Evolutionary conservation across 2,888 invertebrate genomes (phyloP).

Genomic region (Diabrotica balteata): DNA sequence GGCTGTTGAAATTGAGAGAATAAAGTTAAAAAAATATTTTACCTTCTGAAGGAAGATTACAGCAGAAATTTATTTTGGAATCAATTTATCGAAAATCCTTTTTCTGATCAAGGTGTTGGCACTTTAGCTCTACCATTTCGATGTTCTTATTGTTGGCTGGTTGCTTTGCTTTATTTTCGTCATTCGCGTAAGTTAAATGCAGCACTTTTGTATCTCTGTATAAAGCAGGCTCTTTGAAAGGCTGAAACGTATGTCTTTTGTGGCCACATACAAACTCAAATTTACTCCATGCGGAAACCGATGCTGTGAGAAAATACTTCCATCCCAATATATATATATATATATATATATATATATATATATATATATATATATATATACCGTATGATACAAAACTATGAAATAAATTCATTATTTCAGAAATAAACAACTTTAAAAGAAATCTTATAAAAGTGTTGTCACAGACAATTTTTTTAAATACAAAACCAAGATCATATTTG

Average conservation of each 20-base stretch:
- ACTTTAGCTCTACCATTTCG: constrained; percentile 1
- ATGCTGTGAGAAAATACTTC: background rate
- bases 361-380: too few species aligned
- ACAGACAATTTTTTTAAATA: too few species aligned
- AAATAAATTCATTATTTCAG: too few species aligned
- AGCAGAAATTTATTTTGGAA: background rate
- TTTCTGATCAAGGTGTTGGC: constrained; percentile 1
- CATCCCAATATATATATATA: too few species aligned
- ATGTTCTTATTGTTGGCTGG: background rate
- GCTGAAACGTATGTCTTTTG: constrained; percentile 5
- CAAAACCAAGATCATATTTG: too few species aligned
- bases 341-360: too few species aligned
- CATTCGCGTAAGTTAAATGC: background rate
- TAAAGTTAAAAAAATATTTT: background rate
- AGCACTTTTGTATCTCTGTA: background rate
- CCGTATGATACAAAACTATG: too few species aligned
- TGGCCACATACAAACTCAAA: background rate
- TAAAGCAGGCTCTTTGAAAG: background rate
- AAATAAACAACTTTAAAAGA: too few species aligned
- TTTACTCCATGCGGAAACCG: background rate
- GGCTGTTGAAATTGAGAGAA: too few species aligned
- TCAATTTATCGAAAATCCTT: background rate
- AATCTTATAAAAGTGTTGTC: too few species aligned
- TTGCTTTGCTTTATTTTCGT: constrained; percentile 4
- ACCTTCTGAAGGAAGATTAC: constrained; percentile 1